These are phyloP conservation scores for Lepus townsendii DNA, from an alignment of 2,797 vertebrate genomes.

Conservation along the genomic window DNA sequence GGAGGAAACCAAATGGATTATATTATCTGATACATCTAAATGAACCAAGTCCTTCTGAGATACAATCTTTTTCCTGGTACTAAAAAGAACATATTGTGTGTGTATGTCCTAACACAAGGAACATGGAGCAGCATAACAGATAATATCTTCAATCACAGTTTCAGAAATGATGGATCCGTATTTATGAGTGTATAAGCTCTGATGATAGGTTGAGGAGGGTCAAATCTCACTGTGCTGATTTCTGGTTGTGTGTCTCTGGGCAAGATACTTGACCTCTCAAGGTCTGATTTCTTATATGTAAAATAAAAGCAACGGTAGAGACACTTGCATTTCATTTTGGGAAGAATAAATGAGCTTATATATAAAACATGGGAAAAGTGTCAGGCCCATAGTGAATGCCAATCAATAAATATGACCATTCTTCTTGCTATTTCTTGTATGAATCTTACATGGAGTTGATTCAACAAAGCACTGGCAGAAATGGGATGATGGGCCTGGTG, in stretches of 20 bases:
- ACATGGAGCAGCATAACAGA: constrained; percentile 24
- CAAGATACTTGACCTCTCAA: neutral
- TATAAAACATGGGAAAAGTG: neutral
- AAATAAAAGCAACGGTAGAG: neutral
- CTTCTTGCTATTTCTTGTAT: neutral
- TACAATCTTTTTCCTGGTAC: constrained; percentile 79
- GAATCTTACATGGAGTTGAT: neutral
- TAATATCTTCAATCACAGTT: constrained; percentile 38
- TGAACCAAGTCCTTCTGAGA: constrained; percentile 70
- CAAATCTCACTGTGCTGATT: neutral
- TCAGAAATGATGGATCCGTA: neutral
- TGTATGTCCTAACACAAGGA: constrained; percentile 61
- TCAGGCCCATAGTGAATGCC: neutral
- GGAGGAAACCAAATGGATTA: constrained; percentile 28
- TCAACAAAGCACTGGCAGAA: neutral
- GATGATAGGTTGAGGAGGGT: neutral
- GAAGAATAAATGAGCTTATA: neutral
- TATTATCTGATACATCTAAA: constrained; percentile 75
- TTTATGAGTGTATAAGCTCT: neutral
- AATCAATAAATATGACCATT: neutral
- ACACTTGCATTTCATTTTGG: neutral
- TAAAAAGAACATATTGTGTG: constrained; percentile 74
- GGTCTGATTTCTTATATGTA: constrained; percentile 23
- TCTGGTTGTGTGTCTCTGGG: neutral
- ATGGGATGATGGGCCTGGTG: too few relatives aligned